Evolutionary conservation across 2,797 vertebrate species (phyloP).

Genomic region (Gouania willdenowi): DNA sequence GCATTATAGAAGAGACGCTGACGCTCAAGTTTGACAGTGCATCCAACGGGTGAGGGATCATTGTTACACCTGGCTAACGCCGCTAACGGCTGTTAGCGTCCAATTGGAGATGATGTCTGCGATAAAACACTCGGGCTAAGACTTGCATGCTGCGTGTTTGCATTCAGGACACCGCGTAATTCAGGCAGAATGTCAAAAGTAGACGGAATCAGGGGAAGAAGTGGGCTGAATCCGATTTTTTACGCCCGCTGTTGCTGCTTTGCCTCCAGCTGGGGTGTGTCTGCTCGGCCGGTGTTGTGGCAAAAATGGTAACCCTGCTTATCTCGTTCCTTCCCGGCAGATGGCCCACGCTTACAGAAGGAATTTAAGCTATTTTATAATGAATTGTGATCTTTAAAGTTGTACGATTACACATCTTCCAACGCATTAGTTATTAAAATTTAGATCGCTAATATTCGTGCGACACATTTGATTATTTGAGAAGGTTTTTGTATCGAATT

Average conservation of each 20-base stretch:
- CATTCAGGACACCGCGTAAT: too few relatives aligned
- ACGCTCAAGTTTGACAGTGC: conserved; percentile 93
- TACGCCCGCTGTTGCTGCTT: not conserved
- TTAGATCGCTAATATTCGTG: too few relatives aligned
- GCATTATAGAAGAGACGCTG: conserved; percentile 96
- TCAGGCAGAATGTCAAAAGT: too few relatives aligned
- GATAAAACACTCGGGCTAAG: not conserved
- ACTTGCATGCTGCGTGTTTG: too few relatives aligned
- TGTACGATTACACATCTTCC: too few relatives aligned
- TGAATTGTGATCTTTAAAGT: too few relatives aligned
- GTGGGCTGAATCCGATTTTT: not conserved
- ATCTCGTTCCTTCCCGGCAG: not conserved
- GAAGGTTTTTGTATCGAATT: too few relatives aligned
- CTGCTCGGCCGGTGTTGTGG: conserved; percentile 14
- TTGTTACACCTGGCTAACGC: conserved; percentile 50
- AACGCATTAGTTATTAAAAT: too few relatives aligned
- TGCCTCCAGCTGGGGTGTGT: conserved; percentile 68
- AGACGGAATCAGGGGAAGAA: too few relatives aligned
- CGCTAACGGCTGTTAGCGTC: conserved; percentile 55
- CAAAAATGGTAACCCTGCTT: not conserved
- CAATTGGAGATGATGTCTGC: not conserved
- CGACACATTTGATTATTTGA: too few relatives aligned
- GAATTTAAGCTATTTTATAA: too few relatives aligned
- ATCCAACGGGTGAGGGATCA: conserved; percentile 85
- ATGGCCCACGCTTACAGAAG: too few relatives aligned